These are phyloP conservation scores for Phataginus tetradactyla DNA, from an alignment of 2,797 vertebrate genomes.

Conservation along the genomic window DNA sequence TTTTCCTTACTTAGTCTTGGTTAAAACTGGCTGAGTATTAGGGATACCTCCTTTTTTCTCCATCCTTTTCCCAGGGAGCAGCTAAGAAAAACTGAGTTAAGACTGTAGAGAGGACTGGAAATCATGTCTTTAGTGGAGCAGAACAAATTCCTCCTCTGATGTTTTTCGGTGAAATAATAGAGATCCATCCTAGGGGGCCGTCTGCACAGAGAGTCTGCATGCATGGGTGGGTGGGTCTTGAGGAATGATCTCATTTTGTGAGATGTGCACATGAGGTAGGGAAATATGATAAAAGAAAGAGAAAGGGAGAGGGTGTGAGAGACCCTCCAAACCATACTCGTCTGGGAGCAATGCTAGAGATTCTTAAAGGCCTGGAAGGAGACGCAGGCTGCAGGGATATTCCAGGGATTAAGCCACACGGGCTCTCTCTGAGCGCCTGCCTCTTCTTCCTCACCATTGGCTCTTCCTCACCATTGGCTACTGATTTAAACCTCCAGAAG, in stretches of 20 bases:
- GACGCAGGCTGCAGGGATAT: background rate
- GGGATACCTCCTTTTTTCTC: conserved; percentile 20
- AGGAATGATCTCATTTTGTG: conserved; percentile 42
- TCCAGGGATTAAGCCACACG: background rate
- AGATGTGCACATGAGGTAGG: conserved; percentile 37
- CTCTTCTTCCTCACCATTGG: background rate
- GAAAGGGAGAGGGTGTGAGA: background rate
- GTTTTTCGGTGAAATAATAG: conserved; percentile 76
- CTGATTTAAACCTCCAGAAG: background rate
- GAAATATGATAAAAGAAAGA: conserved; percentile 46
- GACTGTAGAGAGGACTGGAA: conserved; percentile 53
- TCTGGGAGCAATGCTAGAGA: background rate
- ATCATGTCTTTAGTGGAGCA: conserved; percentile 67
- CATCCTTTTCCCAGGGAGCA: conserved; percentile 50
- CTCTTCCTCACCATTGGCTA: background rate
- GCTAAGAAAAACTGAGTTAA: conserved; percentile 29
- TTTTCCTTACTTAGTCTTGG: background rate
- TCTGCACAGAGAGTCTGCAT: conserved; percentile 20
- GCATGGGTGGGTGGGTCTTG: background rate
- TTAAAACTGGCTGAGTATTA: conserved; percentile 47
- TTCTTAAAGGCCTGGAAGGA: background rate
- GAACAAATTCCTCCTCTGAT: conserved; percentile 77
- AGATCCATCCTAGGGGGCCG: conserved; percentile 68
- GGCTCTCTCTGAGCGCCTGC: background rate
- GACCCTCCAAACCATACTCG: background rate